A percentile compares a stretch with the other conserved stretches of the same genome.
Evolutionary conservation across 2,797 vertebrate species (phyloP).

Genomic region (Pipistrellus nathusii): DNA sequence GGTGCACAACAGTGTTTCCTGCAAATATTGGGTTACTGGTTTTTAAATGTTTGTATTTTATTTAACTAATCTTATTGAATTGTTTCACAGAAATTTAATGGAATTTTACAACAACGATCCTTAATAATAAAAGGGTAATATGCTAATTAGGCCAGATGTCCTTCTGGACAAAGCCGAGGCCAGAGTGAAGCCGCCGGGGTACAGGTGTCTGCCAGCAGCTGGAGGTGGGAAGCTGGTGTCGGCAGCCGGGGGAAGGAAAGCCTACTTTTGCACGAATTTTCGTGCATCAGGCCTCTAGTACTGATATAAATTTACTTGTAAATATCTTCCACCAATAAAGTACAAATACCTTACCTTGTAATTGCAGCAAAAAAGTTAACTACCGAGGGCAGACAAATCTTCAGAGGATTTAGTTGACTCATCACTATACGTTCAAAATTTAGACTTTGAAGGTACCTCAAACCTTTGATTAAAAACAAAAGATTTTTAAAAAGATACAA

Average conservation of each 20-base stretch:
- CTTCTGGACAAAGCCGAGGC: too few species aligned
- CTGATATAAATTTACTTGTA: conserved; percentile 36
- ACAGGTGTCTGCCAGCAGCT: too few species aligned
- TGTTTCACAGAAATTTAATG: conserved; percentile 1
- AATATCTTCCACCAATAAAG: not conserved
- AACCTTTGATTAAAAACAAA: conserved; percentile 87
- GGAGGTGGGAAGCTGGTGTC: too few species aligned
- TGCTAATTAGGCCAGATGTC: too few species aligned
- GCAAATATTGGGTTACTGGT: not conserved
- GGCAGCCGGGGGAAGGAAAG: too few species aligned
- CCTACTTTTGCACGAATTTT: too few species aligned
- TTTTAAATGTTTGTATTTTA: not conserved
- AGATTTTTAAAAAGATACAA: not conserved
- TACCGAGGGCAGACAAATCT: conserved; percentile 95
- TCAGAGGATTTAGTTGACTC: conserved; percentile 97
- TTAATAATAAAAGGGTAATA: too few species aligned
- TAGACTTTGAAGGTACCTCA: conserved; percentile 94
- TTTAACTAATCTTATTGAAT: not conserved
- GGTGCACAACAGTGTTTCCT: not conserved
- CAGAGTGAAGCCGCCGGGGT: too few species aligned
- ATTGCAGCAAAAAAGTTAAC: conserved; percentile 96
- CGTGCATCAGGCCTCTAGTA: not conserved
- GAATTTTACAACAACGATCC: not conserved
- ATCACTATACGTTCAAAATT: conserved; percentile 97
- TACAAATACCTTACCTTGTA: conserved; percentile 90